Evolutionary conservation across 2,888 invertebrate genomes (phyloP).

Genomic region (Cordilura impudica): DNA sequence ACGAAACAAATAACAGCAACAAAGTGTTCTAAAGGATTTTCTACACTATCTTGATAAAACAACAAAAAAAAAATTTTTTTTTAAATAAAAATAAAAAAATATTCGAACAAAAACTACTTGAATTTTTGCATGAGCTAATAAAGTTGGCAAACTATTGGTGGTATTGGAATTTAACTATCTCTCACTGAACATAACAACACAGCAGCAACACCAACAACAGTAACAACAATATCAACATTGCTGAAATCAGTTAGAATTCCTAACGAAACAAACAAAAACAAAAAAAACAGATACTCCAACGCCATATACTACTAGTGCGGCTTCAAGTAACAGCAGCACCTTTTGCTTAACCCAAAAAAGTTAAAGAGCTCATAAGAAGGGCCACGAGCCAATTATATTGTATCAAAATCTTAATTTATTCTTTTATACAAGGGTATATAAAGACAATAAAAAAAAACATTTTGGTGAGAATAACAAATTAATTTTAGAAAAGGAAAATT

Average conservation of each 20-base stretch:
- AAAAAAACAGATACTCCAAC: conserved; percentile 23
- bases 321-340: not conserved
- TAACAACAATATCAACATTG: conserved; percentile 38
- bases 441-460: no score
- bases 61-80: conserved; percentile 13
- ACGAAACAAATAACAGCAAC: not conserved
- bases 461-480: no score
- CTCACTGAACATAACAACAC: conserved; percentile 39
- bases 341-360: not conserved
- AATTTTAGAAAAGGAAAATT: no score
- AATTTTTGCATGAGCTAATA: conserved; percentile 66
- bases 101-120: conserved; percentile 52
- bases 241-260: conserved; percentile 61
- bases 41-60: conserved; percentile 65
- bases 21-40: conserved; percentile 61
- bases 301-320: not conserved
- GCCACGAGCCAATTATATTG: no score
- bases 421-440: no score
- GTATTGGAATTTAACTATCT: conserved; percentile 63
- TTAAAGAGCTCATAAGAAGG: not conserved
- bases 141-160: conserved; percentile 66
- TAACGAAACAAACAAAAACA: not conserved
- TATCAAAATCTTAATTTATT: no score
- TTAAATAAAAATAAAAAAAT: conserved; percentile 38
- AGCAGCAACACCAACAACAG: conserved; percentile 2